These are phyloP conservation scores for Perdita meconis DNA, from an alignment of 2,888 invertebrate species.

Conservation along the genomic window DNA sequence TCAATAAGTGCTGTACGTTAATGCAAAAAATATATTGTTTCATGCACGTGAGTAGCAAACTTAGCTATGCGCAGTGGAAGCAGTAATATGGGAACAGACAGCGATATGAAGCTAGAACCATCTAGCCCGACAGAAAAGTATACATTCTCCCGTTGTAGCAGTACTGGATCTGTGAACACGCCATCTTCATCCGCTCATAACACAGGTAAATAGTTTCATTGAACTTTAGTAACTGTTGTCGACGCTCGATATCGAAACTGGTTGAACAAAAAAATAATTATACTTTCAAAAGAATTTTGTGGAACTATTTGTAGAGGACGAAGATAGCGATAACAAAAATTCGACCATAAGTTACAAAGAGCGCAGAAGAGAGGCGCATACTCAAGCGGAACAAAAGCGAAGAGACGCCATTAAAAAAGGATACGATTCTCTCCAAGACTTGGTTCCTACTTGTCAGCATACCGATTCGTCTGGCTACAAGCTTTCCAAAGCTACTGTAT, in stretches of 20 bases:
- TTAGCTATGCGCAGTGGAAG: slow-evolving; percentile 58
- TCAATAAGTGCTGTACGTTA: too few species aligned
- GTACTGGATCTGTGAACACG: slow-evolving; percentile 91
- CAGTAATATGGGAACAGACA: slow-evolving; percentile 75
- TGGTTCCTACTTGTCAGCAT: slow-evolving; percentile 97
- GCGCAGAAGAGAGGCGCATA: slow-evolving; percentile 96
- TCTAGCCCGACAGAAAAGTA: slow-evolving; percentile 86
- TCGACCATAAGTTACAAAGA: slow-evolving; percentile 95
- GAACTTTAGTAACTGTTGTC: too few species aligned
- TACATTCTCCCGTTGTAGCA: slow-evolving; percentile 90
- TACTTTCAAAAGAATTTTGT: neutral
- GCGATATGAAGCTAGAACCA: slow-evolving; percentile 86
- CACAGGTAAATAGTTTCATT: slow-evolving; percentile 86
- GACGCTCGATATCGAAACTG: too few species aligned
- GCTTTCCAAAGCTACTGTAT: slow-evolving; percentile 96
- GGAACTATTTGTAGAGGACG: slow-evolving; percentile 85
- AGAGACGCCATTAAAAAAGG: slow-evolving; percentile 99
- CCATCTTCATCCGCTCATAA: slow-evolving; percentile 93
- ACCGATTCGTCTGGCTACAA: slow-evolving; percentile 96
- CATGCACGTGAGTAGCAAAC: slow-evolving; percentile 43
- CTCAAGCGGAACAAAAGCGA: slow-evolving; percentile 98
- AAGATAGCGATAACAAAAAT: slow-evolving; percentile 87
- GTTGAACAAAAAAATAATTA: neutral
- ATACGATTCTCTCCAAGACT: slow-evolving; percentile 95
- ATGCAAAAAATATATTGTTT: slow-evolving; percentile 29